A percentile compares a stretch with the other conserved stretches of the same genome.
phyloP scores from a whole-genome alignment of 2,797 vertebrate genomes.

The Corythornis leucogaster region DNA sequence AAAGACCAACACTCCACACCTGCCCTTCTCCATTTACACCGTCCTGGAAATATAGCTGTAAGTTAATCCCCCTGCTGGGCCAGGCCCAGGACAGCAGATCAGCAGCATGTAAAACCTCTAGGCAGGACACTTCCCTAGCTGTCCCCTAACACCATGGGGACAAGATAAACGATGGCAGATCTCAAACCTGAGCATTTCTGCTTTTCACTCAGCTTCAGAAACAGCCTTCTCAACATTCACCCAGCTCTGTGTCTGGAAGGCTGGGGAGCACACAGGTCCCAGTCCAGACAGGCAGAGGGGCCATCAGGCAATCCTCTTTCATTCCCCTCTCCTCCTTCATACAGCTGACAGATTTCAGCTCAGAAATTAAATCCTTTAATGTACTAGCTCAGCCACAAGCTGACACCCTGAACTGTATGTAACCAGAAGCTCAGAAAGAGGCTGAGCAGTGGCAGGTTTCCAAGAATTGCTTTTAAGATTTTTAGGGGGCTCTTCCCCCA shows the following conservation, averaged over 20 bases:
- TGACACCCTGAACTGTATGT: background rate
- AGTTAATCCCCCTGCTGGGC: background rate
- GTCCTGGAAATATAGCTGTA: background rate
- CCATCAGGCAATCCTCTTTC: conserved; percentile 13
- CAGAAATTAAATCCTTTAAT: conserved; percentile 44
- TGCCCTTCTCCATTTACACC: background rate
- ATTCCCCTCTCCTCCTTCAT: background rate
- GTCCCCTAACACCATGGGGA: background rate
- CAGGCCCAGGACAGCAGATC: background rate
- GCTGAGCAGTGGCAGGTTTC: conserved; percentile 8
- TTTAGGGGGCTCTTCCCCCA: background rate
- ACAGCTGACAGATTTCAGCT: conserved; percentile 40
- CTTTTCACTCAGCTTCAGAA: background rate
- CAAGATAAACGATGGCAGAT: background rate
- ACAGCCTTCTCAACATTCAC: background rate
- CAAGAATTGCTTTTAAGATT: background rate
- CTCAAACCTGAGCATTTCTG: background rate
- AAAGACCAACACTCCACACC: background rate
- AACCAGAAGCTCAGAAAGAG: conserved; percentile 34
- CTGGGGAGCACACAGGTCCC: background rate
- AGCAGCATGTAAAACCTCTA: background rate
- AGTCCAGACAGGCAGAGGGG: background rate
- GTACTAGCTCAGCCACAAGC: conserved; percentile 13
- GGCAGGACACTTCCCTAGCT: background rate
- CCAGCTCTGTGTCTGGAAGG: background rate